phyloP scores from a whole-genome alignment of 2,113 vertebrate species.

The Mellivora capensis region DNA sequence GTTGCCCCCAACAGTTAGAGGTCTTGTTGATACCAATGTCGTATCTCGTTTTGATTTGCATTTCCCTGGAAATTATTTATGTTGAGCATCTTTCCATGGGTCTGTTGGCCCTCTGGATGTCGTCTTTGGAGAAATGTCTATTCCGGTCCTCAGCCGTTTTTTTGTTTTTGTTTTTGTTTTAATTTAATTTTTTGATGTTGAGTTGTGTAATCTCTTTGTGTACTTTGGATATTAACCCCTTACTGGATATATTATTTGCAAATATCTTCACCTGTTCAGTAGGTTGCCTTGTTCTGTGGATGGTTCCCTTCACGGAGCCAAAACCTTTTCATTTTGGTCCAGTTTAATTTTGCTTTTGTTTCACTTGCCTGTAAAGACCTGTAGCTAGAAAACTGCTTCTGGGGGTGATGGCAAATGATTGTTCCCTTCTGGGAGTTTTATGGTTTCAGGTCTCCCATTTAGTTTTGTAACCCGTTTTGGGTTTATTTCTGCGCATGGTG shows the following conservation, averaged over 20 bases:
- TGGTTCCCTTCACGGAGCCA: neutral
- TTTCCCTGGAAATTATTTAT: neutral
- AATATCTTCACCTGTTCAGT: neutral
- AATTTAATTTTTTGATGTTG: neutral
- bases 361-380: neutral
- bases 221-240: neutral
- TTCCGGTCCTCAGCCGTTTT: neutral
- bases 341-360: neutral
- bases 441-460: neutral
- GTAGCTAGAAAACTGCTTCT: neutral
- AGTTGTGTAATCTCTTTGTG: neutral
- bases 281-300: neutral
- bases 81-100: neutral
- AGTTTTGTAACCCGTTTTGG: neutral
- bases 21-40: neutral
- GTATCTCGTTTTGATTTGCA: neutral
- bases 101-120: neutral
- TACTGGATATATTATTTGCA: neutral
- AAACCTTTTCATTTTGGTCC: neutral
- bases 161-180: no score
- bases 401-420: neutral
- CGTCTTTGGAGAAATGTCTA: neutral
- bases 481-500: neutral
- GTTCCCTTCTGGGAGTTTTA: neutral
- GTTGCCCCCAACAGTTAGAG: neutral